Base-by-base conservation (phyloP, 2,888 invertebrate genomes). In the Sarcophaga caerulescens region DNA sequence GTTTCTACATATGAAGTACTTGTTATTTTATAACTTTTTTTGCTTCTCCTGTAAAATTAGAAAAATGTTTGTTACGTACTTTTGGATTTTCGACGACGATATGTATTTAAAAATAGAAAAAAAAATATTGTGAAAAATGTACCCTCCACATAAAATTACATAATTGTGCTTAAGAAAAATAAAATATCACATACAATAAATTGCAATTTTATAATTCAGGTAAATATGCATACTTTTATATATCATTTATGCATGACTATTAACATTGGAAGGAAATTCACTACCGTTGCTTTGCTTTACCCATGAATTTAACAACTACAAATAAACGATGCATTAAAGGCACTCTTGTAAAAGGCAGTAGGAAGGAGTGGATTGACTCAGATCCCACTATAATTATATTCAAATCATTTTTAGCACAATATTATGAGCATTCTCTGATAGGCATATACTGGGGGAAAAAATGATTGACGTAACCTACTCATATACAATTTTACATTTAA, bases 131-230 rank as follows among this genome's bases (percentile, higher is more conserved):
- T 44, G 14, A 63, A 62, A 63, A 12, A 62, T 73, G 2, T 45
- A 12, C 14, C 19, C 44, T 17, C 44, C 71, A 73, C 75, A 65
- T 74, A 35, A 52, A 23, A 47, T 62, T 25, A 57, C 47, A 21
- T 52, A 11, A 21, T 57, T 35, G 14, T 21, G 21, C 25, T 52
- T 4, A 23, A 17, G 19, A 77, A 85, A 77, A 57, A 74, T 57
- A 19, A 73, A 85, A 77, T 59, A 74, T 63, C 63, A 63, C 73
- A 81, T 70, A 74, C 69, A 75, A 82, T 78, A 70, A 78, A 85
- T 66, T 82, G 44, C 77, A 70, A 77, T 59, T 76, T 76, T 60
- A 68, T 52, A 63, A 75, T 65, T 79, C 59, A 52, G 52, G 52
- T 52, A 52, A 17, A 17, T 52, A 52, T 52, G 52, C 4, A 52